These are phyloP conservation scores for Drosophila mulleri DNA, from an alignment of 2,888 invertebrate genomes.

Conservation along the genomic window DNA sequence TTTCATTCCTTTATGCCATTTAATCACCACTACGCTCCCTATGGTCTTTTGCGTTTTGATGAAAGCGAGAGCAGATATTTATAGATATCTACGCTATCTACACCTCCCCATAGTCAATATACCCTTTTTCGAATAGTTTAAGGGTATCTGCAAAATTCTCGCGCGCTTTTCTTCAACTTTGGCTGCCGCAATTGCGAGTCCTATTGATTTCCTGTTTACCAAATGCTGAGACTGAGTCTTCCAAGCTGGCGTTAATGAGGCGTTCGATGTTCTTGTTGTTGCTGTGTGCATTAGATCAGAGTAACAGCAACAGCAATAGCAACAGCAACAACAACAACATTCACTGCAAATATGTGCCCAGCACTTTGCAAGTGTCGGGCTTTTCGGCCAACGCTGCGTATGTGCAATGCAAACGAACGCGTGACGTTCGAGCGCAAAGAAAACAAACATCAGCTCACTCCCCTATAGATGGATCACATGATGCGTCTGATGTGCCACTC, in stretches of 20 bases:
- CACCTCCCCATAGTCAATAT: background rate
- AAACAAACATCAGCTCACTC: constrained; percentile 56
- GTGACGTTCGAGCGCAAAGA: constrained; percentile 62
- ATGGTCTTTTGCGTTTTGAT: too few species aligned
- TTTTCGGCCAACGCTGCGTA: constrained; percentile 66
- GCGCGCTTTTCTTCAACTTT: constrained; percentile 53
- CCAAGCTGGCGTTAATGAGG: constrained; percentile 59
- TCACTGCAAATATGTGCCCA: constrained; percentile 52
- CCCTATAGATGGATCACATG: constrained; percentile 51
- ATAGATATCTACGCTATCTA: too few species aligned
- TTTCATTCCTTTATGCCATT: too few species aligned
- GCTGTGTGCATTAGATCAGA: constrained; percentile 53
- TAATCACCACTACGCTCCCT: too few species aligned
- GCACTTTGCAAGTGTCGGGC: constrained; percentile 54
- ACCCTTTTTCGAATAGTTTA: background rate
- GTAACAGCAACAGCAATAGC: constrained; percentile 18
- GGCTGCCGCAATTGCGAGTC: constrained; percentile 39
- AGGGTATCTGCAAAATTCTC: constrained; percentile 20
- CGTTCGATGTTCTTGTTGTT: constrained; percentile 20
- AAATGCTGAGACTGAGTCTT: constrained; percentile 29
- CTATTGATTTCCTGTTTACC: constrained; percentile 75
- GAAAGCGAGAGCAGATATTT: too few species aligned
- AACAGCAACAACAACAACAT: constrained; percentile 29
- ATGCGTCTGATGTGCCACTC: constrained; percentile 21
- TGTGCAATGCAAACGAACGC: constrained; percentile 67